Base-by-base conservation (phyloP, 92 coral and sea anemone genomes). In the Umimayanthus kanabou region DNA sequence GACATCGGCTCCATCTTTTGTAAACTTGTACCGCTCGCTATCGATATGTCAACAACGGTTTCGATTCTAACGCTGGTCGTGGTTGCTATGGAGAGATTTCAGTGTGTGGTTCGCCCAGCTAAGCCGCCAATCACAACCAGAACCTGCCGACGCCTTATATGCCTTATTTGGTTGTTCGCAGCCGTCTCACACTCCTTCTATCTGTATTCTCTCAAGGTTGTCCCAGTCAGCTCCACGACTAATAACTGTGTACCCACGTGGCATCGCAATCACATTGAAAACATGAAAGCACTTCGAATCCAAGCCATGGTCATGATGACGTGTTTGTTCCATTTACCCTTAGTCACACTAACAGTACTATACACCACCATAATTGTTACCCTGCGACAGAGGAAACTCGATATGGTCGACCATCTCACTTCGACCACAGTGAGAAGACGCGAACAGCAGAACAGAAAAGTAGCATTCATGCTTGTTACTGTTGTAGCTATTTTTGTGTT, bases 41-140 rank as follows among this genome's bases (percentile, higher is more conserved):
- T 28, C 3, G 87, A 83, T 22, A 65, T 83, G 1, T 45, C 87
- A 8, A 83, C 87, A 3, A 78, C 87, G 23, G 87, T 83, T 18
- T 83, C 87, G 13, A 70, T 83, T 69, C n/a, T 83, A 43, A 83
- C 87, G 9, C 40, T 83, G 77, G 78, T 83, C 7, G 87, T 70
- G 28, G 67, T 83, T 22, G 78, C 87, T 9, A 58, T 83, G 0
- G 87, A 83, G 87, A 69, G 87, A 26, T 83, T 83, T 25, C 28
- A 43, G 3, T 83, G 78, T 40, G 87, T 83, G 2, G 37, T 67
- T 16, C 42, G 22, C 8, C 87, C 87, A 1, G 47, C 77, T 14
- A 42, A 30, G 42, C 87, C 49, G 65, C 87, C 87, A 0, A 15
- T 83, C 42, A 83, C 87, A 15, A 37, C 30, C 13, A 53, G 28